phyloP scores from a whole-genome alignment of 1,140 invertebrate species.

The Antheraea pernyi region DNA sequence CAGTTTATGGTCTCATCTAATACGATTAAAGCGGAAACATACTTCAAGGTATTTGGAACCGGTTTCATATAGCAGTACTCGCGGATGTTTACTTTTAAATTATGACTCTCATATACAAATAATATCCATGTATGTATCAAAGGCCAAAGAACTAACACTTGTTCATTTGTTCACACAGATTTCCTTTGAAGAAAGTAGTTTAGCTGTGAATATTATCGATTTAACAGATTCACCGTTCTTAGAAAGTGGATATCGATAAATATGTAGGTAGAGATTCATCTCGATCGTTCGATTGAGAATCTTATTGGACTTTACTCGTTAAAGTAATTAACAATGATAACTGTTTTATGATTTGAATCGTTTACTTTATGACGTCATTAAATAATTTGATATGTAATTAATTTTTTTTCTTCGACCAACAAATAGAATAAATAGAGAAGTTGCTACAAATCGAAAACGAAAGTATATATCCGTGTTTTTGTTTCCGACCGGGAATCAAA shows the following conservation, averaged over 20 bases:
- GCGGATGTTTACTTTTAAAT: slow-evolving; percentile 64
- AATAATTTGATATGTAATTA: neutral
- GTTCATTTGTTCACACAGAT: slow-evolving; percentile 12
- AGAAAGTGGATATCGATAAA: slow-evolving; percentile 55
- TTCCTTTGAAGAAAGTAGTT: slow-evolving; percentile 38
- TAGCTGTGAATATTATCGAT: slow-evolving; percentile 36
- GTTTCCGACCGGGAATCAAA: no score
- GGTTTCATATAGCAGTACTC: slow-evolving; percentile 57
- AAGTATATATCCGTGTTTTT: no score
- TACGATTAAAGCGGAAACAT: slow-evolving; percentile 5
- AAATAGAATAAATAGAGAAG: no score
- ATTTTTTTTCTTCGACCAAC: no score
- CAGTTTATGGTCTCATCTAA: slow-evolving; percentile 2
- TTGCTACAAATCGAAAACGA: no score
- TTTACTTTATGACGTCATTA: neutral
- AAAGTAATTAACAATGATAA: slow-evolving; percentile 1
- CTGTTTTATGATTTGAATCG: slow-evolving; percentile 13
- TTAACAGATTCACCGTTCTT: slow-evolving; percentile 62
- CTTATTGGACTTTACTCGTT: slow-evolving; percentile 49
- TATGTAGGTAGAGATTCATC: slow-evolving; percentile 46
- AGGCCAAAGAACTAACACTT: slow-evolving; percentile 27
- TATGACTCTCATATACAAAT: slow-evolving; percentile 45
- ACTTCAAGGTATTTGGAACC: slow-evolving; percentile 18
- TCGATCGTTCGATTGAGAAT: slow-evolving; percentile 38
- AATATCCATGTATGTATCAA: slow-evolving; percentile 35